Percentiles rank a stretch among this genome's conserved stretches.
Conservation (phyloP, 2,888 invertebrate genomes). For the Heliconius hortense region DNA sequence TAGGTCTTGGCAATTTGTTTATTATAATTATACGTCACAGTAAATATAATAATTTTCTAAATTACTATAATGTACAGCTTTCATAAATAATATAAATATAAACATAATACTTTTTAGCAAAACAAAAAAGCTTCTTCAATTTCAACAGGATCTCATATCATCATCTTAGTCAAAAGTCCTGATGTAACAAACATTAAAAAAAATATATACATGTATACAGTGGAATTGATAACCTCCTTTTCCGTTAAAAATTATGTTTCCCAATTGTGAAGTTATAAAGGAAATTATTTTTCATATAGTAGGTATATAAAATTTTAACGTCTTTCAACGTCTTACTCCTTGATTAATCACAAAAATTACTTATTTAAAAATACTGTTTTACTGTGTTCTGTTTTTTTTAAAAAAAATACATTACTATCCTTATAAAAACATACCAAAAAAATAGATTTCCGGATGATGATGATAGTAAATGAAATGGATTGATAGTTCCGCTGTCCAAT, state of each 20-base stretch:
- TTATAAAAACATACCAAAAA: background rate
- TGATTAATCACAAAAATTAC: background rate
- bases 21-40: conserved; percentile 8
- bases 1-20: conserved; percentile 14
- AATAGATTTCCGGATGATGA: background rate
- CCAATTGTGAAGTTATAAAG: background rate
- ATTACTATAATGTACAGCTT: background rate
- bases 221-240: no score
- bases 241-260: background rate
- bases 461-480: background rate
- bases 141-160: no score
- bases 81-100: background rate
- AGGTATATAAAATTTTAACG: no score
- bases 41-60: conserved; percentile 15
- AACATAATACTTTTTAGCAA: background rate
- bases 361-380: background rate
- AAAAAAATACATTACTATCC: background rate
- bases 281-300: background rate
- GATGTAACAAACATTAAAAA: no score
- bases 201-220: no score
- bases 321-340: no score
- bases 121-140: no score
- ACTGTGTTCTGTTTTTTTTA: background rate
- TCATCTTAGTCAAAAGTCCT: no score
- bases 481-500: conserved; percentile 48